These are phyloP conservation scores for Magallana ariakensis DNA, from an alignment of 1,140 invertebrate species.

Conservation along the genomic window DNA sequence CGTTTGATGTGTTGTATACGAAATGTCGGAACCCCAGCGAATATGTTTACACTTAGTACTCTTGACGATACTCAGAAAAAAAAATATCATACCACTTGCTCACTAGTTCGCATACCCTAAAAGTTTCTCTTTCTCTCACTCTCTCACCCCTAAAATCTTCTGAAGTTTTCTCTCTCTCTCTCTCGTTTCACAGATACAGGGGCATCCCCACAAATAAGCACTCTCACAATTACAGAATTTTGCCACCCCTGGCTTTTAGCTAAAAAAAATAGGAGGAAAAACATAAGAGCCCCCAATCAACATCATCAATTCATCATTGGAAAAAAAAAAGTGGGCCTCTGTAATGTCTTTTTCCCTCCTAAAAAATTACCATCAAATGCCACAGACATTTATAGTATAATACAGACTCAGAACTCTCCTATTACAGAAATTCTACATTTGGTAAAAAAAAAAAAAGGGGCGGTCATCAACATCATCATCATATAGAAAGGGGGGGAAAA, in stretches of 20 bases:
- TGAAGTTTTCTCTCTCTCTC: too few relatives aligned
- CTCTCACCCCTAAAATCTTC: too few relatives aligned
- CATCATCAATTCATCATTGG: too few relatives aligned
- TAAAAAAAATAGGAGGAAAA: too few relatives aligned
- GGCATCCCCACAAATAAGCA: too few relatives aligned
- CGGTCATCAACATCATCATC: too few relatives aligned
- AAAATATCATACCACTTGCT: background rate
- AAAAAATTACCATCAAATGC: background rate
- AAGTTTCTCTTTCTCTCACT: background rate
- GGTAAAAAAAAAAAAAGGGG: slow-evolving; percentile 21
- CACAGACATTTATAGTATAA: slow-evolving; percentile 3
- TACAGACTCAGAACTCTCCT: background rate
- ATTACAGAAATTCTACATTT: slow-evolving; percentile 29
- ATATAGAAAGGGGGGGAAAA: background rate
- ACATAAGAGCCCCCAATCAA: too few relatives aligned
- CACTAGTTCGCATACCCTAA: background rate
- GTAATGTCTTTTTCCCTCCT: too few relatives aligned
- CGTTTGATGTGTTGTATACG: too few relatives aligned
- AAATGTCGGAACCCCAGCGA: background rate
- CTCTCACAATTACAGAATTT: background rate
- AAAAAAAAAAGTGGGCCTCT: too few relatives aligned
- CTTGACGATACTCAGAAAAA: slow-evolving; percentile 25
- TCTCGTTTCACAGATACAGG: too few relatives aligned
- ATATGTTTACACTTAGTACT: background rate
- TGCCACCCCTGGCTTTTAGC: too few relatives aligned